Evolutionary conservation across 2,113 vertebrate species (phyloP), one percentile per base, ranked within the genome.

Genomic region (Talpa occidentalis): DNA sequence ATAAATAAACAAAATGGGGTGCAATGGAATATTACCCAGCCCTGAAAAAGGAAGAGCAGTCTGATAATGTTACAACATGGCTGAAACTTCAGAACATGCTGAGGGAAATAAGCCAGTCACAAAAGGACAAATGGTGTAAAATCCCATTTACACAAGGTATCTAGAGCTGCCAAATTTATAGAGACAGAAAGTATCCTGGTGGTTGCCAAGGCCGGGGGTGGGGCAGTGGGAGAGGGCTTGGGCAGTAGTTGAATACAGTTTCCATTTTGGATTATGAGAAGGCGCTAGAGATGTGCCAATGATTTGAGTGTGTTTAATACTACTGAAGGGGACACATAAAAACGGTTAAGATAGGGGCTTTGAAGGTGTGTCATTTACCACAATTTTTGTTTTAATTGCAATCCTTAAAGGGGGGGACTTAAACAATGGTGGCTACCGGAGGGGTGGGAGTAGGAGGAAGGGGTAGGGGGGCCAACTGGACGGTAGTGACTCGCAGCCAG

Each of bases 181-280:
- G 14, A 21, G 28, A 42, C 6, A 10, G 72, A 56, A 30, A 73
- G 15, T 2, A 17, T 17, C 26, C 22, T 10, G 32, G 82, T 32
- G 28, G 54, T 16, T 35, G 28, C 35, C 60, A 40, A 70, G 47
- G 21, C 2, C 17, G 26, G 49, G 14, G 49, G 7, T 3, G 16
- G 1, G 32, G 5, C 19, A 56, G 54, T 4, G 47, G 4, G 11
- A 1, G 22, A 9, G 40, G 1, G 3, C 0, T 26, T 1, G 35
- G 44, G 5, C 6, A 37, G 37, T 0, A 37, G n/a, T 72, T 59
- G 10, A 64, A 35, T 14, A 1, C 10, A 42, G 76, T n/a, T 84
- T 85, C 69, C 7, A 19, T 52, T 70, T 83, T 93, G 37, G 30
- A 81, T 64, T 42, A 10, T 60, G 24, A 30, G 30, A 37, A 24